Conservation (phyloP, 2,113 vertebrate species). For the Delphinus delphis region DNA sequence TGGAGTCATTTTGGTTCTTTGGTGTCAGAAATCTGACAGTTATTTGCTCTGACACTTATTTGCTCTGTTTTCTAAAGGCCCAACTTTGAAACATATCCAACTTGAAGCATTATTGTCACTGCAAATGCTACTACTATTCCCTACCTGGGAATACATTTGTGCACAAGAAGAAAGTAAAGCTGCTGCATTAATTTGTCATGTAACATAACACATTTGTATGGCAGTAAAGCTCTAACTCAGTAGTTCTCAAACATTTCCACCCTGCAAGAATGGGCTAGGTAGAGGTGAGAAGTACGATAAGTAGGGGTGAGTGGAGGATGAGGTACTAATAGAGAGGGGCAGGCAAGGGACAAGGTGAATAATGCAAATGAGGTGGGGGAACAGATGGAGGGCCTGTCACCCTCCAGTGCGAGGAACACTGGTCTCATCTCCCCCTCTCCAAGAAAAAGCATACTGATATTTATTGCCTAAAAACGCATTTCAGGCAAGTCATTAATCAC, state of each 20-base stretch:
- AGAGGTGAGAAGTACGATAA: slow-evolving; percentile 73
- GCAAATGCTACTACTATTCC: slow-evolving; percentile 4
- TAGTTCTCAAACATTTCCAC: slow-evolving; percentile 57
- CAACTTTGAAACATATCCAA: slow-evolving; percentile 47
- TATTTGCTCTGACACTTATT: background rate
- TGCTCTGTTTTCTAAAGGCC: slow-evolving; percentile 41
- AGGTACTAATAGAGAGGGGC: slow-evolving; percentile 75
- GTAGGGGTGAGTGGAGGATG: slow-evolving; percentile 76
- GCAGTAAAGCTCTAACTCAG: slow-evolving; percentile 52
- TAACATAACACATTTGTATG: slow-evolving; percentile 47
- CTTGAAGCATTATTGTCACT: slow-evolving; percentile 3
- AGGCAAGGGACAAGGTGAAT: slow-evolving; percentile 74
- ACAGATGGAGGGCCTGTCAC: slow-evolving; percentile 43
- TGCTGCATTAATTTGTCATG: slow-evolving; percentile 33
- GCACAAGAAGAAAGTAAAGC: background rate
- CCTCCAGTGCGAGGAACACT: slow-evolving; percentile 45
- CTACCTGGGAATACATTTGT: slow-evolving; percentile 40
- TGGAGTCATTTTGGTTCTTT: slow-evolving; percentile 26
- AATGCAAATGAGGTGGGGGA: slow-evolving; percentile 67
- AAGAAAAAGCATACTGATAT: slow-evolving; percentile 41
- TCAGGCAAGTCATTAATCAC: slow-evolving; percentile 40
- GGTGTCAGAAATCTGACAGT: slow-evolving; percentile 20
- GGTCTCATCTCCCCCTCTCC: slow-evolving; percentile 38
- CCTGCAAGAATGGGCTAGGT: slow-evolving; percentile 70
- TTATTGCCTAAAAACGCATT: slow-evolving; percentile 44